These are phyloP conservation scores for Chironomus riparius DNA, from an alignment of 2,888 invertebrate species.

Conservation along the genomic window DNA sequence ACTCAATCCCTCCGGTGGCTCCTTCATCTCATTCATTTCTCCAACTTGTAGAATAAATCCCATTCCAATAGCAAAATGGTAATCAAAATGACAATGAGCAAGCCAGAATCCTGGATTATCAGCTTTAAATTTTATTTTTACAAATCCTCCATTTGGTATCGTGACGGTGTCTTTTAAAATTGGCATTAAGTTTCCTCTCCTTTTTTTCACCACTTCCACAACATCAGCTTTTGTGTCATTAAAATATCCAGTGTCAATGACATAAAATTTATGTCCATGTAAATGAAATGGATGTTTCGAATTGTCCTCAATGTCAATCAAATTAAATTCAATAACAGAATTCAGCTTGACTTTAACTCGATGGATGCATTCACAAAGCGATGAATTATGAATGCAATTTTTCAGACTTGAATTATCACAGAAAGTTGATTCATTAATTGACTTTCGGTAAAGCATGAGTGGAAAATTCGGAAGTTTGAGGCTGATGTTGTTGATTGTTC, in stretches of 20 bases:
- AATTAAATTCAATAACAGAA: slow-evolving; percentile 31
- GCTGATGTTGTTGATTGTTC: slow-evolving; percentile 60
- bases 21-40: slow-evolving; percentile 52
- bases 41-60: slow-evolving; percentile 40
- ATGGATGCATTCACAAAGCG: slow-evolving; percentile 33
- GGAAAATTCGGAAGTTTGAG: slow-evolving; percentile 71
- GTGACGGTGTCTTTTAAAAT: slow-evolving; percentile 37
- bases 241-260: slow-evolving; percentile 34
- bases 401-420: slow-evolving; percentile 33
- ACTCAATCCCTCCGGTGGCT: slow-evolving; percentile 44
- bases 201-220: slow-evolving; percentile 32
- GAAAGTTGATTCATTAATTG: slow-evolving; percentile 35
- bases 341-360: slow-evolving; percentile 33
- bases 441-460: slow-evolving; percentile 55
- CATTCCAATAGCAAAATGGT: slow-evolving; percentile 36
- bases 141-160: slow-evolving; percentile 36
- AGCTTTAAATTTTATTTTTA: slow-evolving; percentile 34
- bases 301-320: slow-evolving; percentile 31
- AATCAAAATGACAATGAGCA: slow-evolving; percentile 33
- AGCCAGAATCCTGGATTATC: slow-evolving; percentile 36
- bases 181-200: neutral
- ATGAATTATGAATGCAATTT: slow-evolving; percentile 29
- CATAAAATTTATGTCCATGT: slow-evolving; percentile 38
- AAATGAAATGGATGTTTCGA: slow-evolving; percentile 41
- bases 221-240: slow-evolving; percentile 32